Conservation (phyloP, 2,113 vertebrate genomes). For the Eubucco bourcierii region DNA sequence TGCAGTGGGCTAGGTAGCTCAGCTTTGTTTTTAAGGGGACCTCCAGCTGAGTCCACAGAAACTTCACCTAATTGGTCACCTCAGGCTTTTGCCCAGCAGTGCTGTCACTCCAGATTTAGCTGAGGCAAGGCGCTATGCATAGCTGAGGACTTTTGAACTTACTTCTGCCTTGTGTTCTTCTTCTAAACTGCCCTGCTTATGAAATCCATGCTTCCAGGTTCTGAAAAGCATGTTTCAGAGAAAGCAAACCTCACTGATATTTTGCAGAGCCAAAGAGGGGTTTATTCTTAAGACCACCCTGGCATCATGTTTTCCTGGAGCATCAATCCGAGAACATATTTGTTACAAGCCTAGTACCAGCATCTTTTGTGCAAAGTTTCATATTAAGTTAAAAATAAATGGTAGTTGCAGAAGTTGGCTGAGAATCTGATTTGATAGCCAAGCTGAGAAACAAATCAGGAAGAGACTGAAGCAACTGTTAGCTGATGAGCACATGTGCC, state of each 20-base stretch:
- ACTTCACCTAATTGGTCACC: background rate
- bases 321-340: background rate
- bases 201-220: background rate
- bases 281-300: background rate
- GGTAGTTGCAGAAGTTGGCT: background rate
- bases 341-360: background rate
- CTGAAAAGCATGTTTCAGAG: background rate
- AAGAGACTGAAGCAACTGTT: background rate
- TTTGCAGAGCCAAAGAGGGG: background rate
- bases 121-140: background rate
- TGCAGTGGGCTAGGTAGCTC: fast-evolving
- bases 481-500: background rate
- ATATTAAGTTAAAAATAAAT: background rate
- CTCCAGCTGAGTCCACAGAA: background rate
- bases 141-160: background rate
- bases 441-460: background rate
- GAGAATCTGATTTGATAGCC: background rate
- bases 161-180: background rate
- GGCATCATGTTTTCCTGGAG: background rate
- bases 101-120: background rate
- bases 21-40: background rate
- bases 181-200: background rate
- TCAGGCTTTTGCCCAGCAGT: background rate
- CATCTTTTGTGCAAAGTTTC: background rate
- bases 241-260: background rate